These are phyloP conservation scores for Xanthia icteritia DNA, from an alignment of 2,888 invertebrate genomes.

Conservation along the genomic window DNA sequence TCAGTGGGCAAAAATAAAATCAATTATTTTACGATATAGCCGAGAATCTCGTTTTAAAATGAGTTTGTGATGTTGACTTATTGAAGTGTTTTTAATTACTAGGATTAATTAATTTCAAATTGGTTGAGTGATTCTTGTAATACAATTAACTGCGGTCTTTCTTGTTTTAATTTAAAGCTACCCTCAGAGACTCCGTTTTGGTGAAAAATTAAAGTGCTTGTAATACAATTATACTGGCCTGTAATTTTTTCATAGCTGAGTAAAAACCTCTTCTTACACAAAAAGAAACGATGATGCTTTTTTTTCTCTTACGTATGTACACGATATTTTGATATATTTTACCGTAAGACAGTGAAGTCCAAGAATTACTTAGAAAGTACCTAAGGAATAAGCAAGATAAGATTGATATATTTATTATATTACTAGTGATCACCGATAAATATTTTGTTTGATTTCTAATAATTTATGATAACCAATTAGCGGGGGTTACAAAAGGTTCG, in stretches of 20 bases:
- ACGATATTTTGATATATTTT: not conserved
- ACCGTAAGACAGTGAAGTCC: not conserved
- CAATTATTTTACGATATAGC: conserved; percentile 23
- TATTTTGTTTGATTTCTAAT: not conserved
- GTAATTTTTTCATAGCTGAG: not conserved
- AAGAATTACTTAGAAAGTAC: not conserved
- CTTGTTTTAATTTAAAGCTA: conserved; percentile 19
- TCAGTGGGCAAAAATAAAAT: conserved; percentile 43
- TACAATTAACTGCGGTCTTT: conserved; percentile 14
- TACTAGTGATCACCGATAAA: too few species aligned
- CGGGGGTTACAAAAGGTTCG: not conserved
- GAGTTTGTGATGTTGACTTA: conserved; percentile 14
- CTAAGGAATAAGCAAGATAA: not conserved
- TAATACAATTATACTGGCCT: not conserved
- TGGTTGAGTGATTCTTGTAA: conserved; percentile 37
- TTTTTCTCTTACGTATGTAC: too few species aligned
- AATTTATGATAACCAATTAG: not conserved
- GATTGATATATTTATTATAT: not conserved
- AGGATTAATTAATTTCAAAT: conserved; percentile 38
- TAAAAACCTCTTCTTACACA: not conserved
- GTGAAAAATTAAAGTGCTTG: not conserved
- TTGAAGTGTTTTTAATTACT: conserved; percentile 47
- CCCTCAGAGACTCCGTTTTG: not conserved
- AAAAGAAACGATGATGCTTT: not conserved
- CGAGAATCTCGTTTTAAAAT: conserved; percentile 6